Conservation (phyloP, 64 coral and sea anemone genomes). For the Stichodactyla mertensii region DNA sequence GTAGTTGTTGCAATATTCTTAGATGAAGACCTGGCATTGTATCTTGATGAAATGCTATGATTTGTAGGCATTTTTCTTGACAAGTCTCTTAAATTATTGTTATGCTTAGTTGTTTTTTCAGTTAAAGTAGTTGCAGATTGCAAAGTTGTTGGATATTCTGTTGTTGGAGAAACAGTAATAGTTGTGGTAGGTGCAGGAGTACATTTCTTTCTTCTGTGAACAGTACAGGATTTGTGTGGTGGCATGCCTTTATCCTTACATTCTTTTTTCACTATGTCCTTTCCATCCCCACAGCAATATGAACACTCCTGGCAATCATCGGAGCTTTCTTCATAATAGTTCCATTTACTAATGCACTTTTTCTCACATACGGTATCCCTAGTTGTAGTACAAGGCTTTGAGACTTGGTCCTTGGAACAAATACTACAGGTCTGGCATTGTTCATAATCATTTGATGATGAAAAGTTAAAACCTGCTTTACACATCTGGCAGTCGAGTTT, state of each 20-base stretch:
- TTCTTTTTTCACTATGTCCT: not conserved
- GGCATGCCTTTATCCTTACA: slow-evolving; percentile 33
- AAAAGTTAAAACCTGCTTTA: slow-evolving; percentile 5
- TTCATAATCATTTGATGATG: not conserved
- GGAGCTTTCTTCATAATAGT: slow-evolving; percentile 20
- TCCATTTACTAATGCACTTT: not conserved
- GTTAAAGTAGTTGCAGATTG: not conserved
- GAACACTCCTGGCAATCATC: slow-evolving; percentile 31
- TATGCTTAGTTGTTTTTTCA: not conserved
- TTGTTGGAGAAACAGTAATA: not conserved
- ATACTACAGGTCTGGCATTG: slow-evolving; percentile 16
- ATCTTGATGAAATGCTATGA: not conserved
- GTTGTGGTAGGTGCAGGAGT: not conserved
- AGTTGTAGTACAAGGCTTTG: slow-evolving; percentile 1
- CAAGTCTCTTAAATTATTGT: not conserved
- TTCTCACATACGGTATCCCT: not conserved
- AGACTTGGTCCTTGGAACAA: not conserved
- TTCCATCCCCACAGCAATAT: slow-evolving; percentile 20
- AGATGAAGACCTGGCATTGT: not conserved
- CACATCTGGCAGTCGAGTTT: slow-evolving; percentile 3
- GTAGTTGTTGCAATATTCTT: not conserved
- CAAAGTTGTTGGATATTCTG: not conserved
- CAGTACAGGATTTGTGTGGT: slow-evolving; percentile 18
- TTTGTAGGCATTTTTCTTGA: not conserved
- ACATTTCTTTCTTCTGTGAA: slow-evolving; percentile 3